Base-by-base conservation (phyloP, 2,797 vertebrate species). In the Lepilemur septentrionalis region DNA sequence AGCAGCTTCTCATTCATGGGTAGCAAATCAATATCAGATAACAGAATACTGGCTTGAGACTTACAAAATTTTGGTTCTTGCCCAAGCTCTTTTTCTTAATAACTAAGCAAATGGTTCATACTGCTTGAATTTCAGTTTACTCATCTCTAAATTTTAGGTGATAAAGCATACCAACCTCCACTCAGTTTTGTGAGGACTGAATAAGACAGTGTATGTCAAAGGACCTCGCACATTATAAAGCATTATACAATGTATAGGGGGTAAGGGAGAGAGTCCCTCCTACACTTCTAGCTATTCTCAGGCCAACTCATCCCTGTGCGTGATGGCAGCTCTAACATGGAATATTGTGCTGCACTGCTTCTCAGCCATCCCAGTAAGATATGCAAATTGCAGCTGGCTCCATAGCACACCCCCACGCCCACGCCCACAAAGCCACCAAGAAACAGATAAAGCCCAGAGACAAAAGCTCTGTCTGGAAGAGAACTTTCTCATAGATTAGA, bases 51-150 rank as follows among this genome's bases (percentile, higher is more conserved):
- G 52, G 94, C 85, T 88, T 70, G 46, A 94, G 52, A 85, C 38
- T 87, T 52, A 38, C 32, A 92, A 91, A 95, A 82, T 79, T 48
- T 94, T 96, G 72, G 72, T 94, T 96, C 43, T 89, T 79, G 61
- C 30, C 20, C 30, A 63, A 90, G 65, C 35, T 93, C 55, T 89
- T 95, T 96, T 88, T 89, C 59, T 86, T 92, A 70, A 52, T 55
- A 87, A 57, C 61, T 63, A 95, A 85, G 79, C 32, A 94, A 85
- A 93, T 90, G 38, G 95, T 92, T 92, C 59, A 52, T 46, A 75
- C 55, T 81, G 41, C 28, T 76, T 90, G 43, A 82, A 80, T 35
- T 72, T 97, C 23, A 32, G 46, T 86, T 91, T 65, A 83, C 30
- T 92, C 80, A 63, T 72, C 86, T 89, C 85, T 93, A 38, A 67